phyloP scores from a whole-genome alignment of 1,140 invertebrate genomes.

The Belonocnema kinseyi region DNA sequence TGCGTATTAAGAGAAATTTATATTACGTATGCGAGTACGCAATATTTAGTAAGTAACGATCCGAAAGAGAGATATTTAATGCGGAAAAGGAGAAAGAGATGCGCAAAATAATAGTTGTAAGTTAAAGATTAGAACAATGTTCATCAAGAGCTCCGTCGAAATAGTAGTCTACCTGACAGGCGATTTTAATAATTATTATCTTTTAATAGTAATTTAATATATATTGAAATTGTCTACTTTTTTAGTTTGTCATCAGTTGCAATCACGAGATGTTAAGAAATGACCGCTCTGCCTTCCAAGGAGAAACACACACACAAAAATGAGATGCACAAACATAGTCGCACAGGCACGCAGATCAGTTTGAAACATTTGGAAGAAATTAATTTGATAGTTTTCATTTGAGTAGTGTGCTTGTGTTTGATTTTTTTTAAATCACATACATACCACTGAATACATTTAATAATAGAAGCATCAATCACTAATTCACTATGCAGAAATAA shows the following conservation, averaged over 20 bases:
- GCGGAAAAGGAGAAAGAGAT: neutral
- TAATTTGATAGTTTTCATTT: neutral
- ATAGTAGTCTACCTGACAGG: neutral
- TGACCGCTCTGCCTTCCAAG: neutral
- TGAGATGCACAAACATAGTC: slow-evolving; percentile 6
- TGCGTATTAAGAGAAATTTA: slow-evolving; percentile 13
- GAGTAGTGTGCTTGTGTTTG: neutral
- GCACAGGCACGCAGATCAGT: neutral
- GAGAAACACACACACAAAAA: neutral
- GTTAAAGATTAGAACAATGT: slow-evolving; percentile 52
- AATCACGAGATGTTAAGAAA: neutral
- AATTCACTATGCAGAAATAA: slow-evolving; percentile 21
- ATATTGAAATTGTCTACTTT: no score
- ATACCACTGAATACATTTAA: neutral
- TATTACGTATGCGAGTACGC: slow-evolving; percentile 6
- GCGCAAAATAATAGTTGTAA: slow-evolving; percentile 55
- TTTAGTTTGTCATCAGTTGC: no score
- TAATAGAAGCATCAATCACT: slow-evolving; percentile 17
- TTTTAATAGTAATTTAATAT: no score
- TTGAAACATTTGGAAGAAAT: neutral
- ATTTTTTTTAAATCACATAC: neutral
- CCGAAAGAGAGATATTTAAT: slow-evolving; percentile 13
- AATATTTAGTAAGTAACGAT: slow-evolving; percentile 2
- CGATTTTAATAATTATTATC: neutral
- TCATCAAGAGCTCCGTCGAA: slow-evolving; percentile 35